Evolutionary conservation across 2,113 vertebrate species (phyloP).

Genomic region (Malurus alboscapulatus): DNA sequence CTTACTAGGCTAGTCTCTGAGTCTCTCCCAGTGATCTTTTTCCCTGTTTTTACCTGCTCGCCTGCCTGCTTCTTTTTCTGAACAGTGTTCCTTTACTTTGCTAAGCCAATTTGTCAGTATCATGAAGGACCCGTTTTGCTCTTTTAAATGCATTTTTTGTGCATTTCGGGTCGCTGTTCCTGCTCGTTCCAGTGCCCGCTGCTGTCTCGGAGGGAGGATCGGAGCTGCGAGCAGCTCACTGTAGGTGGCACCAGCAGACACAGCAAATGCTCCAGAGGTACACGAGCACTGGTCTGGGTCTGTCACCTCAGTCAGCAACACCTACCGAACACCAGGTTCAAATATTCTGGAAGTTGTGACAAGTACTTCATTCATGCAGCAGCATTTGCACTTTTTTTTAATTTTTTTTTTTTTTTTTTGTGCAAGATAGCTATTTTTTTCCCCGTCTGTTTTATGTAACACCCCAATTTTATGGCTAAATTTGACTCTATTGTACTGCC

Average conservation of each 20-base stretch:
- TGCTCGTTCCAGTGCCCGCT: background rate
- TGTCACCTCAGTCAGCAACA: background rate
- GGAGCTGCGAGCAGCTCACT: background rate
- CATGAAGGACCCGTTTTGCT: background rate
- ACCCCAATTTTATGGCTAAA: background rate
- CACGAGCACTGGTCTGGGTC: background rate
- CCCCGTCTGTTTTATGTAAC: background rate
- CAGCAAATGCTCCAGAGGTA: background rate
- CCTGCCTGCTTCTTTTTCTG: background rate
- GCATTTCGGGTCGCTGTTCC: background rate
- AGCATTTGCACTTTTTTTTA: background rate
- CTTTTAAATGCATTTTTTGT: background rate
- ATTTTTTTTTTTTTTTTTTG: background rate
- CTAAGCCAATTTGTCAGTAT: background rate
- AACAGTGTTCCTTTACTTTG: background rate
- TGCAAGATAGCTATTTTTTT: background rate
- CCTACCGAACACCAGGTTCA: background rate
- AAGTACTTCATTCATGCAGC: background rate
- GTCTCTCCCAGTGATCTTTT: background rate
- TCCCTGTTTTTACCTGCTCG: background rate
- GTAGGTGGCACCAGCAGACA: constrained; percentile 55
- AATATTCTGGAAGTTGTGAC: background rate
- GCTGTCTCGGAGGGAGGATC: background rate
- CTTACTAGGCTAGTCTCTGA: background rate
- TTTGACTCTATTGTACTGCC: background rate